Base-by-base conservation (phyloP, 1,140 invertebrate genomes). In the Euura saliciscinereae region DNA sequence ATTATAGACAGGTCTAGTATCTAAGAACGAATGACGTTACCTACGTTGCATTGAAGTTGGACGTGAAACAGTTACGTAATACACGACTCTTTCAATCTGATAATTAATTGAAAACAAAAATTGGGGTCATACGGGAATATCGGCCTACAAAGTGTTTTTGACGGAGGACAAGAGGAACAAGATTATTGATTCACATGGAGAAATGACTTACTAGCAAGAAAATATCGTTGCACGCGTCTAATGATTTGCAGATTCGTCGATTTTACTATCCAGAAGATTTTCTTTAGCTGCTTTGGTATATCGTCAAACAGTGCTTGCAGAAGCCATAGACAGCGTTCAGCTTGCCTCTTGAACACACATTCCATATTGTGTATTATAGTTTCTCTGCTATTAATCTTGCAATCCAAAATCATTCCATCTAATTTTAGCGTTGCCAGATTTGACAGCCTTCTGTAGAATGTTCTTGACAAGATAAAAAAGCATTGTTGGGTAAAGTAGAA, bases 391-490 rank as follows among this genome's bases (percentile, higher is more conserved):
- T 59, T 59, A 11, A 59, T 59, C 13, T 59, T 59, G 13, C 3
- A n/a, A 59, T 59, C 51, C 51, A 59, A 59, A 59, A 59, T n/a
- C 51, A 59, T 59, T 59, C 51, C 51, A 59, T 59, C 51, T 4
- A 59, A 11, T n/a, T 59, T 59, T 11, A 59, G 51, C 5, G 51
- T 11, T 11, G 51, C 51, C 51, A 59, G 6, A n/a, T 59, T 59
- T n/a, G 51, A 59, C 13, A 59, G 13, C 13, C 51, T 8, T n/a
- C 13, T 59, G 51, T 6, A n/a, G 13, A 59, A 59, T 59, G 51
- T 59, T 59, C 51, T 59, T 3, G 10, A 59, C 10, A 59, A 11
- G 51, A 59, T 4, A 28, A 28, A 59, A 3, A 11, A 3, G 13
- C 5, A 59, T 59, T 59, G 6, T 8, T 59, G 51, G 46, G 46